Evolutionary conservation across 2,113 vertebrate species (phyloP).

Genomic region (Cercopithecus mona): DNA sequence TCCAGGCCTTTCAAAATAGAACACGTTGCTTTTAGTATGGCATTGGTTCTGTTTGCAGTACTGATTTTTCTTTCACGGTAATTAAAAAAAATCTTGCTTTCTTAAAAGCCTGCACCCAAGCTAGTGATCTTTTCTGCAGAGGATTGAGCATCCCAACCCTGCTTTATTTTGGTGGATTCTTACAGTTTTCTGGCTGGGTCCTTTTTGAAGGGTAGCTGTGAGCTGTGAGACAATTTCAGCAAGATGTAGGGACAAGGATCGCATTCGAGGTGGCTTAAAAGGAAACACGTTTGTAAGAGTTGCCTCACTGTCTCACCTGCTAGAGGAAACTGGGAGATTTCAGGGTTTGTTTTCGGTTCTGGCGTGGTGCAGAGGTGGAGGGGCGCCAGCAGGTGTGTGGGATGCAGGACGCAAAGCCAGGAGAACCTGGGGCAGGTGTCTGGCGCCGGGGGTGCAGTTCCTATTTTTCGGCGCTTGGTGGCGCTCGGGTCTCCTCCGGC

Average conservation of each 20-base stretch:
- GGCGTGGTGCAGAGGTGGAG: background rate
- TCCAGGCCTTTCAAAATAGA: conserved; percentile 34
- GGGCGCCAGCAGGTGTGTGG: conserved; percentile 57
- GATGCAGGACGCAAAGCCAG: background rate
- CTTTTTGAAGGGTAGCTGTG: background rate
- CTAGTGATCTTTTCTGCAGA: conserved; percentile 15
- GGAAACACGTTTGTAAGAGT: background rate
- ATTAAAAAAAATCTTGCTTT: background rate
- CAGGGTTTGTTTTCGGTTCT: conserved; percentile 3
- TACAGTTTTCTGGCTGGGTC: background rate
- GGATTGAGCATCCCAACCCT: background rate
- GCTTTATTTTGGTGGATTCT: conserved; percentile 20
- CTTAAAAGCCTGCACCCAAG: conserved; percentile 1
- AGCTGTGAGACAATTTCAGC: conserved; percentile 19
- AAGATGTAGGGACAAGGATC: background rate
- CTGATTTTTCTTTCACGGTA: conserved; percentile 16
- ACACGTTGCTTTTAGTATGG: background rate
- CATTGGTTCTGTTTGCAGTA: conserved; percentile 41
- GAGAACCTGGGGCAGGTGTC: conserved; percentile 67
- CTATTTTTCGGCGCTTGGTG: conserved; percentile 5
- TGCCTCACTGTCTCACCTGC: background rate
- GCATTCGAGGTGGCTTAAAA: conserved; percentile 45
- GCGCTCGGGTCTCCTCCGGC: background rate
- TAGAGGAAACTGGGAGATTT: conserved; percentile 33
- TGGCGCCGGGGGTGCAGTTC: background rate